Evolutionary conservation across 2,888 invertebrate species (phyloP), one percentile per base, ranked within the genome.

Genomic region (Polyommatus iphigenia): DNA sequence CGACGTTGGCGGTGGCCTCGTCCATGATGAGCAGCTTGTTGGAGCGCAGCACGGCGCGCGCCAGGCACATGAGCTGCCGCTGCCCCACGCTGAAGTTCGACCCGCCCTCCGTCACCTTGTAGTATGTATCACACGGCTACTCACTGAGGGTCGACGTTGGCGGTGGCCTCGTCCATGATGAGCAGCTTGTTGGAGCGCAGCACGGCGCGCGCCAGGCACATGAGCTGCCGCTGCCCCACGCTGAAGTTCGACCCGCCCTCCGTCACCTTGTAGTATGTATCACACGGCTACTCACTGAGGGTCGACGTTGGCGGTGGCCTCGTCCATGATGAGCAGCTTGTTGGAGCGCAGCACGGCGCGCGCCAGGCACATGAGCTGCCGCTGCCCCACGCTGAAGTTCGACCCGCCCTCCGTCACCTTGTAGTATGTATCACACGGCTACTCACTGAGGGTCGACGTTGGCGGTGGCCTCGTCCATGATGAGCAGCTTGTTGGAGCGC

Each of bases 1-100:
- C 98, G 3, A 98, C 98, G 87, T 98, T 98, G 3, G 98, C 98
- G 0, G 98, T 98, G 4, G 98, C 98, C 92, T 99, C 99, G 86
- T 99, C 98, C 92, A 99, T 95, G 83, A 98, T 96, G 41, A 46
- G 32, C 32, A 32, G 32, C 32, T 32, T 32, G 32, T 32, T 32
- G 32, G 32, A 32, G 32, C 3, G 4, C 32, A 32, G 32, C 32
- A 32, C 32, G 32, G 32, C 32, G 32, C 32, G 32, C 32, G 32
- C 32, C 24, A 24, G 24, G 24, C 32, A 32, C 32, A 32, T 32
- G 32, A 46, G 41, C 10, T 46, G 10, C 10, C 41, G 7, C 41
- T 46, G 41, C 41, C 10, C 41, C 10, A 46, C 41, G 41, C 41
- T 98, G 86, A 98, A 97, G 32, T 32, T 97, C 32, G 41, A 46